A percentile compares a stretch with the other conserved stretches of the same genome.
Conservation (phyloP, 2,113 vertebrate genomes). For the Saccopteryx leptura region DNA sequence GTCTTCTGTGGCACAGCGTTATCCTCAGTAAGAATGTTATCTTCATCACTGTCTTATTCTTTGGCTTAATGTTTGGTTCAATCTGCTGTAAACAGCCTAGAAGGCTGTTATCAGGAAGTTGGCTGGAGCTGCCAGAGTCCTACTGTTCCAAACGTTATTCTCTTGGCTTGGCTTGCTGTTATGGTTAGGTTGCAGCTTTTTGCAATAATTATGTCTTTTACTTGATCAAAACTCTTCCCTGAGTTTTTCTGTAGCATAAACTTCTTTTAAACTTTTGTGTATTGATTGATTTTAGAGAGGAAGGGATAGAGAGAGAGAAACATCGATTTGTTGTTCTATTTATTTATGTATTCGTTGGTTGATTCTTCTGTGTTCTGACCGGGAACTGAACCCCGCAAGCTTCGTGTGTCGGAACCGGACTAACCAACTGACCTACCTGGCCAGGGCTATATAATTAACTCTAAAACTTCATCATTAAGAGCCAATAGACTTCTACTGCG, state of each 20-base stretch:
- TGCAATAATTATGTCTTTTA: slow-evolving; percentile 96
- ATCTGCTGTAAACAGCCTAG: slow-evolving; percentile 88
- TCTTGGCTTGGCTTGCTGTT: slow-evolving; percentile 95
- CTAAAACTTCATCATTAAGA: slow-evolving; percentile 94
- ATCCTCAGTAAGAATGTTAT: slow-evolving; percentile 92
- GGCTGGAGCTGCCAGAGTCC: slow-evolving; percentile 92
- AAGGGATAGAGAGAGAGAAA: too few relatives aligned
- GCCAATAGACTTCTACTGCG: slow-evolving; percentile 93
- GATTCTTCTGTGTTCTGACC: too few relatives aligned
- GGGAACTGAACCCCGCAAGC: too few relatives aligned
- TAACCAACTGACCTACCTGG: too few relatives aligned
- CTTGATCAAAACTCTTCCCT: slow-evolving; percentile 94
- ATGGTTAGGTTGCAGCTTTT: slow-evolving; percentile 96
- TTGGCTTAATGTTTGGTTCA: slow-evolving; percentile 90
- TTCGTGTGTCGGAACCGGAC: too few relatives aligned
- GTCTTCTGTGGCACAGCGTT: slow-evolving; percentile 88
- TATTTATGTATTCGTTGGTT: too few relatives aligned
- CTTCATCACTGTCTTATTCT: slow-evolving; percentile 93
- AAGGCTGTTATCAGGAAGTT: slow-evolving; percentile 93
- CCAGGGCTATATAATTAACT: slow-evolving; percentile 91
- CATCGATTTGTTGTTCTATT: too few relatives aligned
- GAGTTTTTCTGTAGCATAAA: too few relatives aligned
- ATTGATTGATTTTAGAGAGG: too few relatives aligned
- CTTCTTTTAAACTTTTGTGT: too few relatives aligned
- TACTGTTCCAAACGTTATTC: slow-evolving; percentile 92